Evolutionary conservation across 1,140 invertebrate species (phyloP), one percentile per base, ranked within the genome.

Genomic region (Saccostrea glomerata): DNA sequence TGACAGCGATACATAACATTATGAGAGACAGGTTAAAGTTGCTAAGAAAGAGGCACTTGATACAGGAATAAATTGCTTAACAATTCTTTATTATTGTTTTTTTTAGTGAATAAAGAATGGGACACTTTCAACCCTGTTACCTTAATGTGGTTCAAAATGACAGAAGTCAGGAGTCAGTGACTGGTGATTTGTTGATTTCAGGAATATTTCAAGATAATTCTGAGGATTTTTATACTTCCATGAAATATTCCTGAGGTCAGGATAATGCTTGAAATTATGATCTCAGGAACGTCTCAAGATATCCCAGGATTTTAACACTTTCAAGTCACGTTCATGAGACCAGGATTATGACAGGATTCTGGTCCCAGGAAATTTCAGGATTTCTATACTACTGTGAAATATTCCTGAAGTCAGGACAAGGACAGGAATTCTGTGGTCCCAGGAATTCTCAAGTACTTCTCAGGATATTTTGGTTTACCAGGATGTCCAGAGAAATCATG

Each of bases 401-500:
- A 70, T 70, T 70, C 66, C 66, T 70, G 66, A 70, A n/a, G 66
- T n/a, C 23, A 70, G 66, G 66, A 70, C 30, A 36, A 36, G 30
- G 30, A 36, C 30, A 36, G 30, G 30, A 36, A 36, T 36, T 36
- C 23, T 70, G 20, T 70, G 20, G 23, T 23, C 66, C 23, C 66
- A 30, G 66, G 66, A 23, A 70, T n/a, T 70, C 23, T 70, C 66
- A 70, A 70, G 66, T 36, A 70, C 6, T n/a, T 70, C 23, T 70
- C n/a, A 70, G n/a, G 66, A 70, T 70, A n/a, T 23, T 70, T 70
- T 36, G 30, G 30, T 36, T 36, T 36, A 70, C 66, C 66, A 70
- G 66, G 66, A 70, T 70, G 66, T 70, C 66, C 66, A 23, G 66
- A 70, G 66, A 70, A 70, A 70, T 70, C 66, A 17, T 70, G 66